A percentile compares a stretch with the other conserved stretches of the same genome.
Conservation (phyloP, 2,797 vertebrate genomes). For the Hemibagrus guttatus region DNA sequence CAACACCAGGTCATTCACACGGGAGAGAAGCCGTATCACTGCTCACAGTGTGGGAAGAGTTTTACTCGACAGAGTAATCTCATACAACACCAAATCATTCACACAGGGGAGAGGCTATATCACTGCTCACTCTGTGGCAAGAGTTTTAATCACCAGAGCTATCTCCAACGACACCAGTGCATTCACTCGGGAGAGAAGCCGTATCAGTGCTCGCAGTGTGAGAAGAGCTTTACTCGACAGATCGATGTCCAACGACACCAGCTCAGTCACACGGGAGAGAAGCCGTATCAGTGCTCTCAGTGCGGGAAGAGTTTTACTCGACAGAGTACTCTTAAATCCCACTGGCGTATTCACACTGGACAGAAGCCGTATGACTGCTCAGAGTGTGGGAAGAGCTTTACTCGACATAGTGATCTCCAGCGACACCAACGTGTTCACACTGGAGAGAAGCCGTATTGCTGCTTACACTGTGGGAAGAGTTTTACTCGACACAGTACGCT, state of each 20-base stretch:
- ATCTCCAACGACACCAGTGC: not conserved
- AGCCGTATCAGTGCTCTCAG: not conserved
- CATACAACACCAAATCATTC: not conserved
- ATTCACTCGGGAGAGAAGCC: not conserved
- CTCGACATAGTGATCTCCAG: not conserved
- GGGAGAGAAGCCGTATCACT: not conserved
- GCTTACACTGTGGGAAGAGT: not conserved
- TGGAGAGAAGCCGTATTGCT: not conserved
- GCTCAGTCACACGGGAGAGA: not conserved
- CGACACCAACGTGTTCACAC: not conserved
- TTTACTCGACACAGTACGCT: not conserved
- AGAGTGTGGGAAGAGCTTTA: not conserved
- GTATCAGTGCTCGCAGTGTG: not conserved
- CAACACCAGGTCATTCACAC: not conserved
- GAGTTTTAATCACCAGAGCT: not conserved
- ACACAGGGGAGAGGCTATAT: not conserved
- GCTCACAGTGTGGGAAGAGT: not conserved
- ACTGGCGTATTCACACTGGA: not conserved
- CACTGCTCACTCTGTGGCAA: not conserved
- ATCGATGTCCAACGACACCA: not conserved
- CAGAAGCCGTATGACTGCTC: not conserved
- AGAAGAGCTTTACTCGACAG: not conserved
- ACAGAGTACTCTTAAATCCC: not conserved
- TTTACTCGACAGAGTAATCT: conserved; percentile 2
- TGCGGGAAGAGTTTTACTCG: not conserved